A percentile compares a stretch with the other conserved stretches of the same genome.
Conservation (phyloP, 2,797 vertebrate genomes). For the Acrocephalus scirpaceus region DNA sequence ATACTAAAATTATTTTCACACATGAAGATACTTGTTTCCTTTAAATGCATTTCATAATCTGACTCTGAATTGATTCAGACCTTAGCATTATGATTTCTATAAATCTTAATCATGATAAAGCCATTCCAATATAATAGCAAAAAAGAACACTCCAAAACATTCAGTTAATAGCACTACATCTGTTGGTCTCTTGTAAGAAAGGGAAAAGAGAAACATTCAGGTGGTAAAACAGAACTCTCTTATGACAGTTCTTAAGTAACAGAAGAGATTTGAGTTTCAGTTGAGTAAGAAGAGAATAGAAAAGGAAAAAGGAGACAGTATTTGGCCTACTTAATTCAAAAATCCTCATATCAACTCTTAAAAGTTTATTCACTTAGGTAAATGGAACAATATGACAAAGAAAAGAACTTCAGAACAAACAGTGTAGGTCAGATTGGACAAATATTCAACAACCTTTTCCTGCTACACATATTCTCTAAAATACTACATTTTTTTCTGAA, state of each 20-base stretch:
- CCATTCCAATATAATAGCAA: background rate
- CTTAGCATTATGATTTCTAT: background rate
- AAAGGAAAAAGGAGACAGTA: background rate
- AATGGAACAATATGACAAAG: background rate
- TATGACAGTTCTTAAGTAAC: background rate
- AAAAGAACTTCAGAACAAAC: background rate
- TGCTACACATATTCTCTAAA: background rate
- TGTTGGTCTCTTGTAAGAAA: background rate
- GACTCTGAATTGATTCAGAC: background rate
- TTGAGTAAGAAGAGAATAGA: background rate
- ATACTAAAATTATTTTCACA: background rate
- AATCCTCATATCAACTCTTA: background rate
- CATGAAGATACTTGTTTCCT: background rate
- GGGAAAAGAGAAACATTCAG: background rate
- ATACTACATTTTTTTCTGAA: background rate
- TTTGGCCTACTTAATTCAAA: background rate
- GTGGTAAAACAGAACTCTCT: background rate
- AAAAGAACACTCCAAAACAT: background rate
- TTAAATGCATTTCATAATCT: background rate
- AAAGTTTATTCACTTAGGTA: background rate
- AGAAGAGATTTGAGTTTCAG: background rate
- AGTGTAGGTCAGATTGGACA: background rate
- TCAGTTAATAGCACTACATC: background rate
- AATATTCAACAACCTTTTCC: background rate
- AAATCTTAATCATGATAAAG: background rate